These are phyloP conservation scores for Atrina japonica DNA, from an alignment of 2,888 invertebrate genomes.

Conservation along the genomic window DNA sequence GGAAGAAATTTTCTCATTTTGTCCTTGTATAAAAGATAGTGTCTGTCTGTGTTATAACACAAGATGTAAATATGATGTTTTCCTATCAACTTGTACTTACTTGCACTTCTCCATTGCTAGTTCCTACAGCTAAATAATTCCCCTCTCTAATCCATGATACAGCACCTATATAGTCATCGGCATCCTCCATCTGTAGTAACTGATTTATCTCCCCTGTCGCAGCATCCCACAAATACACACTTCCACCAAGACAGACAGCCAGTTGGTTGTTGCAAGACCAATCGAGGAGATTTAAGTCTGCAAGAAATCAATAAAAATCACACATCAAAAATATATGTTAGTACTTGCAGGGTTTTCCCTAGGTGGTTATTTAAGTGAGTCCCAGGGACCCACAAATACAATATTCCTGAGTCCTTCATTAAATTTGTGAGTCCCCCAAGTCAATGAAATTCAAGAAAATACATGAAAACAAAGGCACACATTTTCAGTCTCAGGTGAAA, in stretches of 20 bases:
- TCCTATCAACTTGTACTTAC: slow-evolving; percentile 83
- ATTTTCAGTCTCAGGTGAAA: too few relatives aligned
- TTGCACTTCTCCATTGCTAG: slow-evolving; percentile 90
- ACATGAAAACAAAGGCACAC: too few relatives aligned
- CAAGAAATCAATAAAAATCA: slow-evolving; percentile 15
- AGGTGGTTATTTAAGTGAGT: too few relatives aligned
- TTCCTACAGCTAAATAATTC: slow-evolving; percentile 90
- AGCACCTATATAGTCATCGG: slow-evolving; percentile 85
- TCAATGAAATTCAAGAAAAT: too few relatives aligned
- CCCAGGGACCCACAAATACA: too few relatives aligned
- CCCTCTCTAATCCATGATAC: slow-evolving; percentile 92
- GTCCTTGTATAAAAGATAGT: too few relatives aligned
- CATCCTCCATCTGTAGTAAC: slow-evolving; percentile 88
- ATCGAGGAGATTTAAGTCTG: slow-evolving; percentile 94
- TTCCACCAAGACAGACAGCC: slow-evolving; percentile 93
- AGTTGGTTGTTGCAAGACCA: slow-evolving; percentile 96
- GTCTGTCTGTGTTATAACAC: too few relatives aligned
- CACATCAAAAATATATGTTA: not conserved
- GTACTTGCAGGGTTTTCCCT: too few relatives aligned
- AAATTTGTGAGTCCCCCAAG: too few relatives aligned
- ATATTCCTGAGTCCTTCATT: too few relatives aligned
- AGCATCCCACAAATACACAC: slow-evolving; percentile 94
- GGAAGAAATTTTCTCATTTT: too few relatives aligned
- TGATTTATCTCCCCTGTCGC: slow-evolving; percentile 88
- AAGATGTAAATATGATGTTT: too few relatives aligned